phyloP scores from a whole-genome alignment of 30 jellyfish, hydroid and myxozoan species.

The Turritopsis dohrnii region DNA sequence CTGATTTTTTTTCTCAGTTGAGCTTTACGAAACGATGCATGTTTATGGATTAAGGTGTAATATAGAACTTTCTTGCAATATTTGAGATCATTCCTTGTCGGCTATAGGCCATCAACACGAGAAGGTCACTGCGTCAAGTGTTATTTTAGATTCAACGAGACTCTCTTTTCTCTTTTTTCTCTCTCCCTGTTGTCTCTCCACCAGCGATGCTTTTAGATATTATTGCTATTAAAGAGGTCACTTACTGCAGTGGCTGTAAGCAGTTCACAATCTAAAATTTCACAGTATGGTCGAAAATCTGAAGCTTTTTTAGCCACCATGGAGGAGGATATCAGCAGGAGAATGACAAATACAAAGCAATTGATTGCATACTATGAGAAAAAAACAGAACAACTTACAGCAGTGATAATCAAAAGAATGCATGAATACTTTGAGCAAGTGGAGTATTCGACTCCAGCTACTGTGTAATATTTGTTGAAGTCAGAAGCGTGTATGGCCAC shows the following conservation, averaged over 20 bases:
- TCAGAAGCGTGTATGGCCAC: slow-evolving; percentile 16
- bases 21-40: too few relatives aligned
- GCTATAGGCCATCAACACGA: too few relatives aligned
- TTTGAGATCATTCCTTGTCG: too few relatives aligned
- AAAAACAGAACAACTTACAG: slow-evolving; percentile 1
- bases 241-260: slow-evolving; percentile 23
- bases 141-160: too few relatives aligned
- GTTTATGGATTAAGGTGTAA: too few relatives aligned
- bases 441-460: slow-evolving; percentile 8
- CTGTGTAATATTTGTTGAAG: neutral
- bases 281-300: slow-evolving; percentile 9
- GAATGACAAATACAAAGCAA: neutral
- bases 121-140: too few relatives aligned
- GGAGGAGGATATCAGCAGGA: slow-evolving; percentile 12
- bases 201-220: neutral
- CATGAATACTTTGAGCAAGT: slow-evolving; percentile 20
- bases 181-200: too few relatives aligned
- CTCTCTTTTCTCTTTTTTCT: too few relatives aligned
- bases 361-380: slow-evolving; percentile 23
- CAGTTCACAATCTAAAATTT: neutral
- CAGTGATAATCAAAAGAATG: neutral
- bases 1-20: too few relatives aligned
- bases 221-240: neutral
- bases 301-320: slow-evolving; percentile 18
- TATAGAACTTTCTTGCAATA: too few relatives aligned